Conservation (phyloP, 2,113 vertebrate species). For the Datnioides undecimradiatus region DNA sequence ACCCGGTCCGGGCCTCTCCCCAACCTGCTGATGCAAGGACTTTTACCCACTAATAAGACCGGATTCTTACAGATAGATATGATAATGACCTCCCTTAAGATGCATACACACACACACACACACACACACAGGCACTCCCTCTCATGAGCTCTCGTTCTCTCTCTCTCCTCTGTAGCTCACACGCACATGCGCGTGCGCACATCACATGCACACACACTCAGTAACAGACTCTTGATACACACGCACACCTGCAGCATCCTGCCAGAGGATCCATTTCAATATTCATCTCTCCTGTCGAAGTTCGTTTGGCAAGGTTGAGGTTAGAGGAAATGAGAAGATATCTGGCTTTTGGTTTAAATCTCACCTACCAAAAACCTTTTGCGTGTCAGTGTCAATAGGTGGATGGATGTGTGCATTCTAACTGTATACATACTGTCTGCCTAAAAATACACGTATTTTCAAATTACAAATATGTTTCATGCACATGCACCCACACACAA, state of each 20-base stretch:
- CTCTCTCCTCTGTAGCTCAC: background rate
- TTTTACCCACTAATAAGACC: slow-evolving; percentile 59
- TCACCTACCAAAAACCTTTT: slow-evolving; percentile 7
- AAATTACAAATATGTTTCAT: too few species aligned
- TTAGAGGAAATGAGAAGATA: slow-evolving; percentile 28
- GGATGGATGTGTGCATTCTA: background rate
- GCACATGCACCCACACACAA: background rate
- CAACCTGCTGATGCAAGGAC: slow-evolving; percentile 67
- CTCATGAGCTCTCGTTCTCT: background rate
- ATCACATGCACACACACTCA: slow-evolving; percentile 14
- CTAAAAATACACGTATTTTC: too few species aligned
- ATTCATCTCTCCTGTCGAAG: slow-evolving; percentile 56
- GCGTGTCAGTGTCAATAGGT: background rate
- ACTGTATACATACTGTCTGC: too few species aligned
- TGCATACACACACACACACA: slow-evolving; percentile 29
- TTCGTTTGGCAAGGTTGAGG: slow-evolving; percentile 54
- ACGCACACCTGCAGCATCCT: slow-evolving; percentile 19
- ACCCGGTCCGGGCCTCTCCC: slow-evolving; percentile 27
- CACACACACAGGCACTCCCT: background rate
- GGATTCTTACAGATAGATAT: slow-evolving; percentile 65
- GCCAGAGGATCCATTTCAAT: slow-evolving; percentile 53
- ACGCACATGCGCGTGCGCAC: background rate
- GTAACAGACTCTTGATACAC: background rate
- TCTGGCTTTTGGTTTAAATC: slow-evolving; percentile 16
- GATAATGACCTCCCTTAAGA: slow-evolving; percentile 82